Conservation (phyloP, 2,113 vertebrate genomes). For the Gopherus flavomarginatus region DNA sequence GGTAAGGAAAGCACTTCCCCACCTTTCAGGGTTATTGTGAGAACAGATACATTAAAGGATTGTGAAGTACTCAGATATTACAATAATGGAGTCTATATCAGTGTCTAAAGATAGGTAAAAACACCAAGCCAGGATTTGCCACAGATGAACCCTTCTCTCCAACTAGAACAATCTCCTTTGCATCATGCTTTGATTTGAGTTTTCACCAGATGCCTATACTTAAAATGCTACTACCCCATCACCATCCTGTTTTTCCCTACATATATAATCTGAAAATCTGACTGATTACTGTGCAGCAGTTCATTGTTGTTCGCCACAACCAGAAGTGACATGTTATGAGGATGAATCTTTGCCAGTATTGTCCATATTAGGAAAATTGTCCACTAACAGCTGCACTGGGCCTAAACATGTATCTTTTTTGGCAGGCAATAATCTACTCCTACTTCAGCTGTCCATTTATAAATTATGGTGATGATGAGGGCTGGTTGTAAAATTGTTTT, state of each 20-base stretch:
- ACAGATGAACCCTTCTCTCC: neutral
- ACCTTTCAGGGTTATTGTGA: neutral
- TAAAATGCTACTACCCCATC: neutral
- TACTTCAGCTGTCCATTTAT: neutral
- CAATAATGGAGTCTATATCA: neutral
- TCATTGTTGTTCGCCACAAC: neutral
- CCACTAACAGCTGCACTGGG: neutral
- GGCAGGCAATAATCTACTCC: neutral
- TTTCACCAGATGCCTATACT: neutral
- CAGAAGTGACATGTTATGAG: neutral
- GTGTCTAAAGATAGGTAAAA: neutral
- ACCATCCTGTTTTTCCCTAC: neutral
- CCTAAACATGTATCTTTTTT: neutral
- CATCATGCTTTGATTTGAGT: neutral
- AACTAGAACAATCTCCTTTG: neutral
- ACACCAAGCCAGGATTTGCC: neutral
- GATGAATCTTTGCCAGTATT: neutral
- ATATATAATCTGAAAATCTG: neutral
- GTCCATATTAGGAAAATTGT: neutral
- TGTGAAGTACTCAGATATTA: neutral
- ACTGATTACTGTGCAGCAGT: neutral
- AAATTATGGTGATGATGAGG: slow-evolving; percentile 7
- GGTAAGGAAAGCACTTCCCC: neutral
- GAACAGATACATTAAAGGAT: neutral
- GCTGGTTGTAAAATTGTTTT: neutral